Base-by-base conservation (phyloP, 2,888 invertebrate species). In the Galerucella pusilla region DNA sequence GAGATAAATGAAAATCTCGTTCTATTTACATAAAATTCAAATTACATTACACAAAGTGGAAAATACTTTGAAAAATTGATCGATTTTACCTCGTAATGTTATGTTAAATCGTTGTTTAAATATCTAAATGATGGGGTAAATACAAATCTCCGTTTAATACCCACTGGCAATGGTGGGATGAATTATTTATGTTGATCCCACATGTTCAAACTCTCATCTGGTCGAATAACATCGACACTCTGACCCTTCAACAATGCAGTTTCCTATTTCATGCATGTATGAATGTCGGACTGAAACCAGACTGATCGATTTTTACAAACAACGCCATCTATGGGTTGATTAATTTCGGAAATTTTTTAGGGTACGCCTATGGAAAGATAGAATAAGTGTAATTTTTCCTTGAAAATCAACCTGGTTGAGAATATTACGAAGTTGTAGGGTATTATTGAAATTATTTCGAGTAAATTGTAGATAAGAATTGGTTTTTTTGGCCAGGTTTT, bases 121-220 rank as follows among this genome's bases (percentile, higher is more conserved):
- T 16, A 35, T 25, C 63, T 35, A 60, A 45, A 60, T 28, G 35
- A 35, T 59, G 20, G 20, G 20, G 57, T 46, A 60, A 20, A 68
- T 69, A 45, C 20, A 28, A 59, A 68, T 59, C 25, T 45, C 20
- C 35, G 57, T 20, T 57, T 57, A 57, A 57, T 20, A 10, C 20
- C 57, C 9, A 0, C 16, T 3, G 4, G 49, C 5, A 14, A 14
- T 46, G 57, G 6, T 57, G 9, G n/a, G 20, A 57, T 57, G 20
- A 57, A 57, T 57, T 57, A 57, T 57, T 57, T 67, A 42, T 57
- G 68, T 57, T 59, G 68, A 68, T 69, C 60, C 60, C 68, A 69
- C 68, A 60, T 69, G 68, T 60, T 69, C 57, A 69, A 69, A 69
- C 60, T 69, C 68, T 28, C 68, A 69, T 60, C 60, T 60, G 14